phyloP scores from a whole-genome alignment of 2,113 vertebrate genomes.

The Ptyas mucosa region DNA sequence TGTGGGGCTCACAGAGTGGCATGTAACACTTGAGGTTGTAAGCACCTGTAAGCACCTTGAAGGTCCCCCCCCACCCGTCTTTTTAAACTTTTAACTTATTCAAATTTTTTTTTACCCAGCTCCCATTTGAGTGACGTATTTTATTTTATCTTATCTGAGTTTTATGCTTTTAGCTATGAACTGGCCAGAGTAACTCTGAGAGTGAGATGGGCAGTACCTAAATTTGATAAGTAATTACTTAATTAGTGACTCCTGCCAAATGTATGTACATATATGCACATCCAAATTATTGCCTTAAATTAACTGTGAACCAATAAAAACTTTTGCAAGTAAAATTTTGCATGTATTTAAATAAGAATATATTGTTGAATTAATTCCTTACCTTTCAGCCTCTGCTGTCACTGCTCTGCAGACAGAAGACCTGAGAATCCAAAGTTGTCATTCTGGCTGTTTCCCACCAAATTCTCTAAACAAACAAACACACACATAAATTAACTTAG shows the following conservation, averaged over 20 bases:
- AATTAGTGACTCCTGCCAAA: neutral
- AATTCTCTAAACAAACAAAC: neutral
- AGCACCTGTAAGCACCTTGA: neutral
- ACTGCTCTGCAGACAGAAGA: slow-evolving; percentile 10
- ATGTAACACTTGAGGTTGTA: neutral
- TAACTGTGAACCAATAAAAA: neutral
- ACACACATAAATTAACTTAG: neutral
- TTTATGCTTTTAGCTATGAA: neutral
- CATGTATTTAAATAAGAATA: neutral
- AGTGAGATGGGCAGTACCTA: neutral
- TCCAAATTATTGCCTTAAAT: neutral
- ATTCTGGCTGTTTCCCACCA: neutral
- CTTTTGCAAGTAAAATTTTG: neutral
- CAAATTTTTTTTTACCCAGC: neutral
- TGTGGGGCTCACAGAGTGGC: neutral
- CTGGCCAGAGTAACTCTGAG: neutral
- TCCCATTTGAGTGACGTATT: neutral
- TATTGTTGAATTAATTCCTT: neutral
- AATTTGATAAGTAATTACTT: neutral
- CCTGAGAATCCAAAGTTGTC: neutral
- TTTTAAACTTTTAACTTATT: neutral
- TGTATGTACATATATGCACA: neutral
- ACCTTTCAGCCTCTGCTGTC: neutral
- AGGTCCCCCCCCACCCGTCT: neutral
- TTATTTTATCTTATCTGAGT: neutral